Evolutionary conservation across 37 sponge, comb jelly and placozoan species (phyloP).

Genomic region (Halisarca cf. caerulea): DNA sequence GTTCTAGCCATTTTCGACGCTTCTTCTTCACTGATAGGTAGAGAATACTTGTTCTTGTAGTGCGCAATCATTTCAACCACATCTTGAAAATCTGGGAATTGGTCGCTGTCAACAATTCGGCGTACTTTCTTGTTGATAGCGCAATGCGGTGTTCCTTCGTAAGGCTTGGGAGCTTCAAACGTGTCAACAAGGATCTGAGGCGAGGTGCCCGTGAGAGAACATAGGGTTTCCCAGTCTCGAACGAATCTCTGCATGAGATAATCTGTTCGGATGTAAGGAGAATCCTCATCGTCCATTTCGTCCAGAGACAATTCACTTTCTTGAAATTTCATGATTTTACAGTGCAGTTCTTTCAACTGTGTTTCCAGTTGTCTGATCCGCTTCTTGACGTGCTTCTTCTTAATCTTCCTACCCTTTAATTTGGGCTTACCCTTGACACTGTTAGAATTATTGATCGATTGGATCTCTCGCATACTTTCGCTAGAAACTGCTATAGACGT

Average conservation of each 20-base stretch:
- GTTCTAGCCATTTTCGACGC: constrained; percentile 26
- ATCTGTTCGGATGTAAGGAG: constrained; percentile 72
- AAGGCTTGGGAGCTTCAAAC: not conserved
- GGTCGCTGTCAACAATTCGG: constrained; percentile 40
- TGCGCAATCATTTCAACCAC: constrained; percentile 54
- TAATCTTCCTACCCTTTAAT: not conserved
- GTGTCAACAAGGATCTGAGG: constrained; percentile 29
- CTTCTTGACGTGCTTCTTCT: not conserved
- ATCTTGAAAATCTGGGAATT: constrained; percentile 76
- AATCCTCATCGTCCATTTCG: constrained; percentile 64
- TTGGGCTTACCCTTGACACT: not conserved
- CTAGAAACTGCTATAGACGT: too few species aligned
- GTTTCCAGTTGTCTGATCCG: constrained; percentile 42
- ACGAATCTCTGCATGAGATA: constrained; percentile 61
- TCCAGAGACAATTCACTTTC: constrained; percentile 67
- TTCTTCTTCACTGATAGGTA: constrained; percentile 46
- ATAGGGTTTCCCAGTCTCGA: constrained; percentile 56
- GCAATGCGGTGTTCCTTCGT: constrained; percentile 50
- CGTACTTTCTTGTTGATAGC: constrained; percentile 63
- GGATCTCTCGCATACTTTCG: too few species aligned
- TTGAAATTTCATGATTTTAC: constrained; percentile 62
- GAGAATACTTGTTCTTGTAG: constrained; percentile 47
- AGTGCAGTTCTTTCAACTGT: constrained; percentile 53
- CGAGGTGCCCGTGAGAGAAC: constrained; percentile 33
- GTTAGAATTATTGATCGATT: too few species aligned